Percentiles rank a stretch among this genome's conserved stretches.
Conservation (phyloP, 2,113 vertebrate genomes). For the Naja naja region DNA sequence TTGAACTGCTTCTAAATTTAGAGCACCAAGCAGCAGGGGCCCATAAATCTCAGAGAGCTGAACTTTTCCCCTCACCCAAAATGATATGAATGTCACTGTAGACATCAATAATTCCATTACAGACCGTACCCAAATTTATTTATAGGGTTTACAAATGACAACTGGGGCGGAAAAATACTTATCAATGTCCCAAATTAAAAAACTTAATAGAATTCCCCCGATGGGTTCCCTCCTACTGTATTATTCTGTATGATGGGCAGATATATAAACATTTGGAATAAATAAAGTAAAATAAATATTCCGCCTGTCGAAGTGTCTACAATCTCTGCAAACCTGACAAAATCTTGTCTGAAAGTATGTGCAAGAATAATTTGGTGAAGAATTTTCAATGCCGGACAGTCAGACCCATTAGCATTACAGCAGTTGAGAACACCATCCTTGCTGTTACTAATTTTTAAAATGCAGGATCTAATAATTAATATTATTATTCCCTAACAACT, state of each 20-base stretch:
- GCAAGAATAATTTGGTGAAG: neutral
- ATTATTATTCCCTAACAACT: neutral
- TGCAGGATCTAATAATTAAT: neutral
- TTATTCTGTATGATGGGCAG: neutral
- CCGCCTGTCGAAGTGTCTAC: neutral
- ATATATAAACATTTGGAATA: neutral
- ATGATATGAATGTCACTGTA: neutral
- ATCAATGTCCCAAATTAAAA: neutral
- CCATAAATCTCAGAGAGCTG: neutral
- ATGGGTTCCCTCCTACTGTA: neutral
- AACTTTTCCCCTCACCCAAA: neutral
- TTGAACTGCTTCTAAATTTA: neutral
- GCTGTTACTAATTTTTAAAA: neutral
- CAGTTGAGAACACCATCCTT: neutral
- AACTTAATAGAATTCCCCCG: neutral
- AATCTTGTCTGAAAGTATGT: neutral
- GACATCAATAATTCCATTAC: neutral
- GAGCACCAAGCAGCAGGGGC: neutral
- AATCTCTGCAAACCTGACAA: neutral
- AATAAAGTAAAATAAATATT: neutral
- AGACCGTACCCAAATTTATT: neutral
- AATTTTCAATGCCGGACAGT: neutral
- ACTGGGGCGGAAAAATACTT: neutral
- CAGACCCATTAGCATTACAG: neutral
- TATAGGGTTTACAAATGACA: neutral